Base-by-base conservation (phyloP, 2,113 vertebrate species). In the Pomatorhinus ruficollis region DNA sequence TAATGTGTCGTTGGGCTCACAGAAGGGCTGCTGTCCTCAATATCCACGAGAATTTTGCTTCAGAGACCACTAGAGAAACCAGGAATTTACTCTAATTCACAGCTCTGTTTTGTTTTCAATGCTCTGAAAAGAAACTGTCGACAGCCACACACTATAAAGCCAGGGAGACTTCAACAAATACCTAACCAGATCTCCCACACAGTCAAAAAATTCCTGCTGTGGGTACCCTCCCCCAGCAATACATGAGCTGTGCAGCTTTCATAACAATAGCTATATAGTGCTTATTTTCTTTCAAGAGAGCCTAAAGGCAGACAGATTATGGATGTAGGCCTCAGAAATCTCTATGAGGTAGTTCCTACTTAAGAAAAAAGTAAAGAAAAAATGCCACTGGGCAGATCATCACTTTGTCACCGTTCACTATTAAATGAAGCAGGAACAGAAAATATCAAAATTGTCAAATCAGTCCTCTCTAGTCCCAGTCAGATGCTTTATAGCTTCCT, bases 221-320 rank as follows among this genome's bases (percentile, higher is more conserved):
- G 74, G 44, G 31, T 90, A 85, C 37, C 31, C 72, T 85, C 75
- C 39, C 49, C 54, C 53, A 95, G 94, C 95, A 92, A 85, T 90
- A 94, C 75, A 88, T 8, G 79, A 80, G 72, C 53, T 33, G 59
- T 69, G 66, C 70, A 88, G 57, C 88, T 94, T 92, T 94, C 90
- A 88, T 95, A 95, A 92, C 70, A 77, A 80, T 75, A 95, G 20
- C n/a, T 86, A 77, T 88, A 57, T 35, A 83, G 59, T 54, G 63
- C 63, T 85, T 65, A 74, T 75, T 92, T 93, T 82, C 69, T 93
- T 91, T 59, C 52, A 65, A 90, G 66, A 77, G 28, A 75, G 64
- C 77, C 83, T 70, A 75, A 91, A 93, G 92, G 83, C 82, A 86
- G 68, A 65, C 37, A 76, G 78, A 86, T 95, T 93, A 88, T 80